Conservation (phyloP, 1,140 invertebrate species). For the Saxidomus purpurata region DNA sequence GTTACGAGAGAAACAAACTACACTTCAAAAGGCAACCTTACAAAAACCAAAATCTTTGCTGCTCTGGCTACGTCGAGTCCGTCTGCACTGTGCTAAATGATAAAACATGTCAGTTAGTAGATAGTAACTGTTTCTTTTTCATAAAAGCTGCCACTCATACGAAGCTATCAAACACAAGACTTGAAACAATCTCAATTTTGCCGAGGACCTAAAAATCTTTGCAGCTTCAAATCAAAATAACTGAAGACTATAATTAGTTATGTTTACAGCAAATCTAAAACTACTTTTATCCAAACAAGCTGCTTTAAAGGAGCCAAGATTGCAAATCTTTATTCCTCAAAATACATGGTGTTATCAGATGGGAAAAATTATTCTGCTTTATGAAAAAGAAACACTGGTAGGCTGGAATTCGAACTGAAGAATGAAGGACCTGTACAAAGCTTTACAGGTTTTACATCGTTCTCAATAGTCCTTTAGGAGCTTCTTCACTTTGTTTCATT, state of each 20-base stretch:
- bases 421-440: background rate
- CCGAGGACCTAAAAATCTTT: background rate
- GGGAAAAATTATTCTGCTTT: too few relatives aligned
- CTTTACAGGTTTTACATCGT: too few relatives aligned
- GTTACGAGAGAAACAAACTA: background rate
- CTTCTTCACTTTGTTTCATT: background rate
- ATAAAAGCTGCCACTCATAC: background rate
- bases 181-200: background rate
- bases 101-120: background rate
- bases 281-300: background rate
- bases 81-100: background rate
- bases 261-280: background rate
- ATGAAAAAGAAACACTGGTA: conserved; percentile 8
- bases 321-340: background rate
- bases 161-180: background rate
- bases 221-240: too few relatives aligned
- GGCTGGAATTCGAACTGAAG: conserved; percentile 7
- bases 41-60: background rate
- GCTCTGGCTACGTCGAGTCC: background rate
- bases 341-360: too few relatives aligned
- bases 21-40: background rate
- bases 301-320: background rate
- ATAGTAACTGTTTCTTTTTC: background rate
- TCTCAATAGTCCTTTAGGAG: background rate
- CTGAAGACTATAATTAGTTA: too few relatives aligned